Evolutionary conservation across 2,797 vertebrate species (phyloP).

Genomic region (Poecilia wingei): DNA sequence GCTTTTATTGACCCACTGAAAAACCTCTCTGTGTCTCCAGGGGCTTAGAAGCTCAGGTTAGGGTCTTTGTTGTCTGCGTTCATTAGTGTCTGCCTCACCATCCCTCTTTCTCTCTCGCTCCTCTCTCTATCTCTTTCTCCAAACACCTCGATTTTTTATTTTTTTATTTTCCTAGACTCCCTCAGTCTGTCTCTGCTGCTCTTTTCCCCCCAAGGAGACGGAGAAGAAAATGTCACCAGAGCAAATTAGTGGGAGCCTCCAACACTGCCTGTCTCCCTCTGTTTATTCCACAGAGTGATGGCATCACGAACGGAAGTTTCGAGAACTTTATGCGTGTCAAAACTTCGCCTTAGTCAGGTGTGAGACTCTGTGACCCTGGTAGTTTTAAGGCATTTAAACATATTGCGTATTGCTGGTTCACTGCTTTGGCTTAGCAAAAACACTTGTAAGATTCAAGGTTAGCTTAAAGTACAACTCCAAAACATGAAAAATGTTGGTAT

Average conservation of each 20-base stretch:
- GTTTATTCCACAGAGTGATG: conserved; percentile 58
- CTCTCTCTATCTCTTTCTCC: conserved; percentile 35
- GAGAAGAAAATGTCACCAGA: conserved; percentile 76
- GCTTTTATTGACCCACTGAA: conserved; percentile 79
- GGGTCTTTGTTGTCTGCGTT: conserved; percentile 79
- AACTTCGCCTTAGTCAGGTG: conserved; percentile 62
- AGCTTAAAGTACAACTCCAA: background rate
- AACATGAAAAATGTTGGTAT: too few species aligned
- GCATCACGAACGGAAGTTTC: conserved; percentile 62
- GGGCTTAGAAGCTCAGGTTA: conserved; percentile 72
- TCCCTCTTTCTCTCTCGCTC: conserved; percentile 31
- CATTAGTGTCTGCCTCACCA: conserved; percentile 78
- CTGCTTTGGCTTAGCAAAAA: background rate
- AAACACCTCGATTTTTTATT: conserved; percentile 44
- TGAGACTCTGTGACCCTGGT: conserved; percentile 11
- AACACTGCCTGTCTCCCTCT: conserved; percentile 63
- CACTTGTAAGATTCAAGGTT: background rate
- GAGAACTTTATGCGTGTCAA: conserved; percentile 53
- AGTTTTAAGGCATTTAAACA: background rate
- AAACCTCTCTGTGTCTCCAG: conserved; percentile 68
- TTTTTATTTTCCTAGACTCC: conserved; percentile 32
- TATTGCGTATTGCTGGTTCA: background rate
- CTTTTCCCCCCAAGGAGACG: conserved; percentile 67
- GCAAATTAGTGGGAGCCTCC: conserved; percentile 76
- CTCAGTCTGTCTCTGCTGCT: conserved; percentile 58